Base-by-base conservation (phyloP, 2,888 invertebrate species). In the Tipula helvola region DNA sequence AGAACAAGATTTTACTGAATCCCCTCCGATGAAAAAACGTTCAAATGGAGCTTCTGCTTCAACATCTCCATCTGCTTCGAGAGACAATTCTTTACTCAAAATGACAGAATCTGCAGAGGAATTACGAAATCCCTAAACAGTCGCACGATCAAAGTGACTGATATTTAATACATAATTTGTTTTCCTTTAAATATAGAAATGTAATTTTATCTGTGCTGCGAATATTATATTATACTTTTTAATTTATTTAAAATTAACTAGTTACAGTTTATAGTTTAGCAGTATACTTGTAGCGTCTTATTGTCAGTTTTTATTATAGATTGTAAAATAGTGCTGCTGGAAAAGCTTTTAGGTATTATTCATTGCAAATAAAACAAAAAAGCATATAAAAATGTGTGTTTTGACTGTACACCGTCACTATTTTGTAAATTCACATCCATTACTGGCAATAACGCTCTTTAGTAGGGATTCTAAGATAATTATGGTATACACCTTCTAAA, bases 1-100 rank as follows among this genome's bases (percentile, higher is more conserved):
- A 44, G 89, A 90, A 42, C 89, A 89, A 47, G 89, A 89, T 44
- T 89, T 87, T 5, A 89, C 90, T n/a, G 89, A 89, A 42, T 89
- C 90, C n/a, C 89, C 90, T 44, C 89, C 90, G 86, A 89, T 89
- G 36, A 89, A 90, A 36, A 85, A 85, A 41, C 41, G 41, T 3
- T 85, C 39, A 85, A 85, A 41, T 85, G 83, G 83, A 57, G 2
- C n/a, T n/a, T 57, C 52, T 16, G 16, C 52, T 5, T 57, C 52
- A 57, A 57, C 52, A 57, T 57, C 18, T 7, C 52, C 52, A 57
- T 57, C 52, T 16, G 5, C 16, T 57, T 57, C 52, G 1, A 57
- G 16, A 16, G 16, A 57, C 5, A 16, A 57, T 57, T 57, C 52
- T 4, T 16, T 16, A 57, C 16, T 16, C 7, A 57, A 57, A 57